phyloP scores from a whole-genome alignment of 2,888 invertebrate species.

The Trichogramma dendrolimi region DNA sequence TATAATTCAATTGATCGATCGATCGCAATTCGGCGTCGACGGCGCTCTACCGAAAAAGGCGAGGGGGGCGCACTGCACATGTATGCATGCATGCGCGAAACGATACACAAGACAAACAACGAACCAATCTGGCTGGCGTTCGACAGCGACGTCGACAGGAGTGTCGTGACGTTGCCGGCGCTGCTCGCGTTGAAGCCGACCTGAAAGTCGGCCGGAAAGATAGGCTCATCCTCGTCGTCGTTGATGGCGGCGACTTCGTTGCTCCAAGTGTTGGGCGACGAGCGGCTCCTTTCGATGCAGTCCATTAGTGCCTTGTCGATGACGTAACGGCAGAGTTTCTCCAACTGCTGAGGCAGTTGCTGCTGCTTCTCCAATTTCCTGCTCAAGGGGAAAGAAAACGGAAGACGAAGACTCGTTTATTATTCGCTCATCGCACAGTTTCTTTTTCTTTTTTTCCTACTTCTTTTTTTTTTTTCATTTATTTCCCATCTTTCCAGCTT shows the following conservation, averaged over 20 bases:
- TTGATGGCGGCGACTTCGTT: slow-evolving; percentile 41
- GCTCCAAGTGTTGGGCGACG: slow-evolving; percentile 43
- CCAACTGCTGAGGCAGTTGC: slow-evolving; percentile 38
- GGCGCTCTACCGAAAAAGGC: slow-evolving; percentile 36
- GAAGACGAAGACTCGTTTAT: not conserved
- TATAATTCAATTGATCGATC: not conserved
- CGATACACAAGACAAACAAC: not conserved
- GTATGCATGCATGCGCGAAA: not conserved
- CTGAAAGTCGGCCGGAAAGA: slow-evolving; percentile 45
- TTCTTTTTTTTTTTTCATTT: not conserved
- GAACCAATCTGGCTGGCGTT: slow-evolving; percentile 1
- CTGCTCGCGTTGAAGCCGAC: slow-evolving; percentile 43
- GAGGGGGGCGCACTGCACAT: not conserved
- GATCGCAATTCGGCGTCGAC: slow-evolving; percentile 27
- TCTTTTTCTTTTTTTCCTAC: not conserved
- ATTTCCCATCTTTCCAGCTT: too few relatives aligned
- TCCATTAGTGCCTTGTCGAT: slow-evolving; percentile 62
- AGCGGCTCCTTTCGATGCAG: slow-evolving; percentile 59
- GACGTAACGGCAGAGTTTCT: slow-evolving; percentile 67
- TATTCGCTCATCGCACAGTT: not conserved
- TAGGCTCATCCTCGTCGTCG: slow-evolving; percentile 44
- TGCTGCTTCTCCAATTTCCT: slow-evolving; percentile 74
- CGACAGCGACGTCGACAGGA: too few relatives aligned
- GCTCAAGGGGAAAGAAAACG: slow-evolving; percentile 27
- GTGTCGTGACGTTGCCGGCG: slow-evolving; percentile 34